These are phyloP conservation scores for Ploceus nigricollis DNA, from an alignment of 2,113 vertebrate species.

Conservation along the genomic window DNA sequence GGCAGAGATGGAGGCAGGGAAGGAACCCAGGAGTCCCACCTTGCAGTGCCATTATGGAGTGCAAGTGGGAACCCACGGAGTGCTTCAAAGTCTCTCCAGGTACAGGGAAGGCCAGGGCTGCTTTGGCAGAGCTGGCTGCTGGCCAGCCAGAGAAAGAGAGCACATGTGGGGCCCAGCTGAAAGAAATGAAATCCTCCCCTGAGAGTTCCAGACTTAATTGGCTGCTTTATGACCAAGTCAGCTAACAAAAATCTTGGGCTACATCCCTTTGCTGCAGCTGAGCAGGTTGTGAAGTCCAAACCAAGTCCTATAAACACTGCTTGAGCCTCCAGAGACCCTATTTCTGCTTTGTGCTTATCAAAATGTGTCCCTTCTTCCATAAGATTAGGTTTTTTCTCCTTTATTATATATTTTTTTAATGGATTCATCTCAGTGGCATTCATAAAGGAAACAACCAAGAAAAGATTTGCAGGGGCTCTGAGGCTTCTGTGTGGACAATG, in stretches of 20 bases:
- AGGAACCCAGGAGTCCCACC: neutral
- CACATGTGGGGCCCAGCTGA: neutral
- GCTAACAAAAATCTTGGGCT: neutral
- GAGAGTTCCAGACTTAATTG: constrained; percentile 14
- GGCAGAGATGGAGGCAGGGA: neutral
- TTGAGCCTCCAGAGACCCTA: neutral
- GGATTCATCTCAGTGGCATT: neutral
- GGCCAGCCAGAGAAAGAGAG: neutral
- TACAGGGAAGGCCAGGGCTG: neutral
- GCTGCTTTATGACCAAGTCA: neutral
- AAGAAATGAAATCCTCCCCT: neutral
- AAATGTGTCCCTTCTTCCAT: neutral
- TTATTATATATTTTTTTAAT: neutral
- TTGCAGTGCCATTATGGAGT: neutral
- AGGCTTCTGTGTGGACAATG: neutral
- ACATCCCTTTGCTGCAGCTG: neutral
- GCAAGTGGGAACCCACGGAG: neutral
- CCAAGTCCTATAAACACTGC: neutral
- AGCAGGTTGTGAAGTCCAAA: neutral
- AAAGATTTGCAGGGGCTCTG: neutral
- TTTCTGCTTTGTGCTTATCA: neutral
- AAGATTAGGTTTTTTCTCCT: neutral
- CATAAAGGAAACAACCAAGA: neutral
- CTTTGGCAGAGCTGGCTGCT: constrained; percentile 15
- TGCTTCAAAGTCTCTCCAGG: neutral